Evolutionary conservation across 1,140 invertebrate species (phyloP).

Genomic region (Musca domestica): DNA sequence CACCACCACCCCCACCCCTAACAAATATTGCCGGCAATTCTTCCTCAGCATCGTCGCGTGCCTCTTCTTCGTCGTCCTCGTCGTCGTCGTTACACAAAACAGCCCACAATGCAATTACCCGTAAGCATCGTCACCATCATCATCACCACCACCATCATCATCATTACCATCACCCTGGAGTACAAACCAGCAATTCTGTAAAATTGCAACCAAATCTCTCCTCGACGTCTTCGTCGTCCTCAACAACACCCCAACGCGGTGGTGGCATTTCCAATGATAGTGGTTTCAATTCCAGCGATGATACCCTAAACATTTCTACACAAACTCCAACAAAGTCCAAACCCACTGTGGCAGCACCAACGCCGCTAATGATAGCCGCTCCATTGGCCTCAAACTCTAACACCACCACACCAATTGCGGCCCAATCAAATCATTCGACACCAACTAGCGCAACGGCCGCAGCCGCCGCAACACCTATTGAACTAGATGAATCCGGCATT

Average conservation of each 20-base stretch:
- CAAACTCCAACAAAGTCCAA: neutral
- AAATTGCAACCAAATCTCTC: neutral
- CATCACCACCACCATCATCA: constrained; percentile 46
- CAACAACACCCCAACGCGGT: constrained; percentile 10
- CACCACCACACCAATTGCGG: neutral
- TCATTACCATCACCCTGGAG: constrained; percentile 37
- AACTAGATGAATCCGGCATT: constrained; percentile 51
- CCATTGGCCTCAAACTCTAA: neutral
- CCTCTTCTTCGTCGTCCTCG: constrained; percentile 25
- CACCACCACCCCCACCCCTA: neutral
- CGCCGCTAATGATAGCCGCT: neutral
- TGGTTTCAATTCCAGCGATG: constrained; percentile 13
- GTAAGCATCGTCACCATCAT: constrained; percentile 44
- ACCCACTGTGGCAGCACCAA: neutral
- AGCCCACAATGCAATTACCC: constrained; percentile 41
- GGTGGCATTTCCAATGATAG: constrained; percentile 10
- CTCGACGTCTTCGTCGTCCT: neutral
- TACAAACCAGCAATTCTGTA: neutral
- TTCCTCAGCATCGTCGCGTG: constrained; percentile 15
- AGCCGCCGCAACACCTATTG: constrained; percentile 19
- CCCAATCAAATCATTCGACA: neutral
- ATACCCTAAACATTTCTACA: neutral
- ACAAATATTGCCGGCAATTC: neutral
- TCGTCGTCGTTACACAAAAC: constrained; percentile 42
- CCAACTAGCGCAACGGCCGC: too few relatives aligned